Percentiles rank a stretch among this genome's conserved stretches.
phyloP scores from a whole-genome alignment of 2,888 invertebrate genomes.

The Ecdyonurus torrentis region DNA sequence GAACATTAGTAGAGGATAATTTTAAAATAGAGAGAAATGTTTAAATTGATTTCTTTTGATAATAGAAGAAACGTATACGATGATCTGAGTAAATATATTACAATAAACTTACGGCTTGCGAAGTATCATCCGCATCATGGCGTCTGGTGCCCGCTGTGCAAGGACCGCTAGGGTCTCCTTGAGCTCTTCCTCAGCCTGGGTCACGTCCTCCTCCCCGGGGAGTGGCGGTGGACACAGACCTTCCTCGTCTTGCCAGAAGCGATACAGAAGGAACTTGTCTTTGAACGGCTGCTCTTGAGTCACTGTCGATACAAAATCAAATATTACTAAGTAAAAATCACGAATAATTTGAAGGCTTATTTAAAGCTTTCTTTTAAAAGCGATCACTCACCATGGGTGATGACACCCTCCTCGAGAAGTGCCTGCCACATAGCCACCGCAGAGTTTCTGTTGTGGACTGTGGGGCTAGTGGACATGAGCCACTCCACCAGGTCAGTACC shows the following conservation, averaged over 20 bases:
- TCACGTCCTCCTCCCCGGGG: constrained; percentile 39
- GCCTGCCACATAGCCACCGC: constrained; percentile 74
- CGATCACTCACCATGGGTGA: constrained; percentile 47
- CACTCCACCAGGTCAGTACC: constrained; percentile 70
- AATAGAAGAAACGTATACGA: no score
- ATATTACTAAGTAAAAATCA: no score
- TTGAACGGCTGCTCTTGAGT: constrained; percentile 63
- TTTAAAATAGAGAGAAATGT: no score
- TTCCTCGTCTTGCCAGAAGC: constrained; percentile 56
- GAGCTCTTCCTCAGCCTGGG: constrained; percentile 49
- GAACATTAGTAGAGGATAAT: no score
- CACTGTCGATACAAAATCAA: constrained; percentile 29
- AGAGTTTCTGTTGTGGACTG: constrained; percentile 45
- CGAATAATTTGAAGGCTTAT: no score
- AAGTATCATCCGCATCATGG: constrained; percentile 60
- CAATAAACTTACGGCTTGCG: constrained; percentile 61
- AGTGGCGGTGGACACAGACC: constrained; percentile 28
- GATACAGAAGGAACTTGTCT: constrained; percentile 67
- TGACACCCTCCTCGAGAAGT: constrained; percentile 58
- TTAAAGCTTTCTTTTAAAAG: no score
- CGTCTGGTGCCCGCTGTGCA: constrained; percentile 57
- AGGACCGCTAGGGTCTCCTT: constrained; percentile 46
- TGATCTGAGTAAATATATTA: no score
- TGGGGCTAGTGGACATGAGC: constrained; percentile 38
- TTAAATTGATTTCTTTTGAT: no score